Percentiles rank a stretch among this genome's conserved stretches.
Conservation (phyloP, 2,888 invertebrate genomes). For the Hypolimnas misippus region DNA sequence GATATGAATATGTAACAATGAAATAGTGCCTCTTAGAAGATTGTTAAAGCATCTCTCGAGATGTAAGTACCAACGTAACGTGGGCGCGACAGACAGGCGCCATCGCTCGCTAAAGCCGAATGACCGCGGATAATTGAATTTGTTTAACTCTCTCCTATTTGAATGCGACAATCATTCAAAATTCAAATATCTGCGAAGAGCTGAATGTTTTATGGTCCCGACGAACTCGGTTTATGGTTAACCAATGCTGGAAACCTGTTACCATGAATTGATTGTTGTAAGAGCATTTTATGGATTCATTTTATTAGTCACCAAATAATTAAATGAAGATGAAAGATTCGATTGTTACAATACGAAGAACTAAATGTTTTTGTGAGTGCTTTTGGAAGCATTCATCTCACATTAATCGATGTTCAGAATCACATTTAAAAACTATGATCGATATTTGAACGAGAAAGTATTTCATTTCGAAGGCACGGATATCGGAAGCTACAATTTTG, state of each 20-base stretch:
- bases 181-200: slow-evolving; percentile 24
- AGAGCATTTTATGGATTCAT: slow-evolving; percentile 1
- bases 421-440: background rate
- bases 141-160: slow-evolving; percentile 41
- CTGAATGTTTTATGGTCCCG: background rate
- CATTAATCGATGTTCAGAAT: background rate
- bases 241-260: background rate
- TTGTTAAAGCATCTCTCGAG: slow-evolving; percentile 13
- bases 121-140: slow-evolving; percentile 40
- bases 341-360: slow-evolving; percentile 5
- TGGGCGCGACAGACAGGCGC: slow-evolving; percentile 39
- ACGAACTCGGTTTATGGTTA: slow-evolving; percentile 8
- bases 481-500: background rate
- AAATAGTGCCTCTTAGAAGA: slow-evolving; percentile 10
- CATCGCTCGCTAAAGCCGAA: slow-evolving; percentile 33
- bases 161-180: slow-evolving; percentile 42
- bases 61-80: slow-evolving; percentile 16
- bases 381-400: background rate
- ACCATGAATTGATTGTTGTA: background rate
- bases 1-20: slow-evolving; percentile 9
- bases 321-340: background rate
- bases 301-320: background rate
- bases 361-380: background rate
- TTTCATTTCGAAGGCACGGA: background rate
- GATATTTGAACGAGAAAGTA: background rate